Conservation (phyloP, 2,888 invertebrate species). For the Parochlus steinenii region DNA sequence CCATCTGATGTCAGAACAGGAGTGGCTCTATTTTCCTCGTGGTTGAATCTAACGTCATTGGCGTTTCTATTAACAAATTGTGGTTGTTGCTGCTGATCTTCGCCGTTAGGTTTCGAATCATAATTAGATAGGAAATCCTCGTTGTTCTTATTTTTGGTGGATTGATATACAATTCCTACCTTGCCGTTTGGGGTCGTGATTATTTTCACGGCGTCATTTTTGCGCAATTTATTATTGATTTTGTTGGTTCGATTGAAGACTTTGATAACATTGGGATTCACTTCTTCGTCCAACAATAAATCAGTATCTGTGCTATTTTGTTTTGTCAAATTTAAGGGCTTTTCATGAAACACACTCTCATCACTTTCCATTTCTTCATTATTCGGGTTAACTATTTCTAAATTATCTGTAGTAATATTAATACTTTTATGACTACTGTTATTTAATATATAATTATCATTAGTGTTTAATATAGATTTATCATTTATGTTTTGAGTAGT, state of each 20-base stretch:
- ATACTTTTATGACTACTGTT: slow-evolving; percentile 6
- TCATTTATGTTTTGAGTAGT: slow-evolving; percentile 30
- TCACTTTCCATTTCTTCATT: slow-evolving; percentile 16
- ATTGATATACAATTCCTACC: slow-evolving; percentile 31
- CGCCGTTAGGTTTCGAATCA: slow-evolving; percentile 9
- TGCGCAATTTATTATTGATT: slow-evolving; percentile 27
- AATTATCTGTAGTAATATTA: slow-evolving; percentile 13
- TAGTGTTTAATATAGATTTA: slow-evolving; percentile 9
- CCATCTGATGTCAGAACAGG: slow-evolving; percentile 33
- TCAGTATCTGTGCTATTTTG: slow-evolving; percentile 9
- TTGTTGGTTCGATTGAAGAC: slow-evolving; percentile 17
- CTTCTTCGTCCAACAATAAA: slow-evolving; percentile 8
- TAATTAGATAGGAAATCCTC: slow-evolving; percentile 6
- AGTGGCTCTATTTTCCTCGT: slow-evolving; percentile 25
- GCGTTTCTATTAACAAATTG: slow-evolving; percentile 11
- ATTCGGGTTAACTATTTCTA: slow-evolving; percentile 12
- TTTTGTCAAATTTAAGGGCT: too few species aligned
- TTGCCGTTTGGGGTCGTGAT: slow-evolving; percentile 32
- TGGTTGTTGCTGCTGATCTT: slow-evolving; percentile 6
- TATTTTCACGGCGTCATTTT: slow-evolving; percentile 32
- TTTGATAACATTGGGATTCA: slow-evolving; percentile 18
- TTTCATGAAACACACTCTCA: slow-evolving; percentile 18
- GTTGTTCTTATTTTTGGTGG: slow-evolving; percentile 5
- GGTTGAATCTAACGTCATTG: slow-evolving; percentile 7
- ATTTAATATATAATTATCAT: too few species aligned